Base-by-base conservation (phyloP, 2,797 vertebrate species). In the Chaetodon trifasciatus region DNA sequence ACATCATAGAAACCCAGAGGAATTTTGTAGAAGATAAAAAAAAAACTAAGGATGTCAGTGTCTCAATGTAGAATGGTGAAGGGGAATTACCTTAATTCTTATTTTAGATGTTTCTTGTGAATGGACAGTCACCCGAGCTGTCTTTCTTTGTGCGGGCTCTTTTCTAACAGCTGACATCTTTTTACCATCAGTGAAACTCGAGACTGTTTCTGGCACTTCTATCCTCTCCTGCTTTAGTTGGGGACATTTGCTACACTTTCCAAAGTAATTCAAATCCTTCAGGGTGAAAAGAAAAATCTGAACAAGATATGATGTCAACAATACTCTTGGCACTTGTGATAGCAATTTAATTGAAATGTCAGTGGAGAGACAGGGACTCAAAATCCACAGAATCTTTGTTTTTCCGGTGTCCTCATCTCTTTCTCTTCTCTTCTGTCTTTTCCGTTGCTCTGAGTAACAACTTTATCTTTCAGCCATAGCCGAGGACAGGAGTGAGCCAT, bases 261-360 rank as follows among this genome's bases (percentile, higher is more conserved):
- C 6, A 3, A 86, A 82, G 80, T 78, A 84, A 91, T 80, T 87
- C 73, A 80, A 85, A 89, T 86, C 70, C 61, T 75, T 77, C 70
- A 80, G 74, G 84, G 67, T 80, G 77, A 70, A 70, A 73, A 66
- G 47, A 66, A 70, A 85, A 32, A 84, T 77, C 61, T 46, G 28
- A 6, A 56, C 15, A 13, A 82, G 83, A 90, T 82, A 86, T 88
- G 84, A 88, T 90, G 89, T 90, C 91, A 91, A 92, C 86, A 91
- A 86, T 83, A 70, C 71, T 86, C 78, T 63, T 84, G 87, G 70
- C 85, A 87, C 79, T 83, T 72, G 72, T 89, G 92, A 93, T 87
- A 79, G 87, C 64, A 81, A 82, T 93, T 94, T 93, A 92, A 93
- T 94, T 92, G 91, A 93, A 94, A 92, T 89, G 92, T 94, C 92